phyloP scores from a whole-genome alignment of 2,113 vertebrate genomes.

The Cygnus atratus region DNA sequence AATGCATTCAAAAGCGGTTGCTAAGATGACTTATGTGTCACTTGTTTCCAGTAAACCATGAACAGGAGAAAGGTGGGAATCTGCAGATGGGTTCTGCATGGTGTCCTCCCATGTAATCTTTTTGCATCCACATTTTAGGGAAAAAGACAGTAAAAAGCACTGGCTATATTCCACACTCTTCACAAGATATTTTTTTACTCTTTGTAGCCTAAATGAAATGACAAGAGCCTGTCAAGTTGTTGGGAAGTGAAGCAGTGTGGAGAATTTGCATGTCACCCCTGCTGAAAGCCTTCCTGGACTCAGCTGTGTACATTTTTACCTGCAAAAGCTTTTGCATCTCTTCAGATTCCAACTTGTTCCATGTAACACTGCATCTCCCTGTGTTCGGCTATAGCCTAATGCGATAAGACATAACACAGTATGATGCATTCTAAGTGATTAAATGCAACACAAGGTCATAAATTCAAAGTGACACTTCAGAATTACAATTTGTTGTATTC shows the following conservation, averaged over 20 bases:
- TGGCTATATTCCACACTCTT: not conserved
- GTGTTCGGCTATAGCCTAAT: not conserved
- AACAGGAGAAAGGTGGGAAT: not conserved
- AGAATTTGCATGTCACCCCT: not conserved
- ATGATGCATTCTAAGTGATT: not conserved
- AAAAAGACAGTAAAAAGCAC: not conserved
- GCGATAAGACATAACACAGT: not conserved
- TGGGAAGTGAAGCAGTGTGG: not conserved
- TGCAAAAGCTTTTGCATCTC: not conserved
- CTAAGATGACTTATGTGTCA: not conserved
- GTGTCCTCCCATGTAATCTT: not conserved
- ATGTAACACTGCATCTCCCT: not conserved
- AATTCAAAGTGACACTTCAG: not conserved
- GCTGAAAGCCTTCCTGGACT: not conserved
- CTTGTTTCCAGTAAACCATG: not conserved
- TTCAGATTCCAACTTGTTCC: not conserved
- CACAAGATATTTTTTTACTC: not conserved
- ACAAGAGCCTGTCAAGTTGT: not conserved
- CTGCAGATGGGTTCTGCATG: fast-evolving
- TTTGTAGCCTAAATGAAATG: not conserved
- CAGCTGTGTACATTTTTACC: not conserved
- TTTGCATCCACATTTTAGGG: fast-evolving
- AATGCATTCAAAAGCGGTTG: fast-evolving
- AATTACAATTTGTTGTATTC: not conserved
- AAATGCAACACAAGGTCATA: not conserved